A percentile compares a stretch with the other conserved stretches of the same genome.
phyloP scores from a whole-genome alignment of 2,888 invertebrate genomes.

The Mythimna loreyi region DNA sequence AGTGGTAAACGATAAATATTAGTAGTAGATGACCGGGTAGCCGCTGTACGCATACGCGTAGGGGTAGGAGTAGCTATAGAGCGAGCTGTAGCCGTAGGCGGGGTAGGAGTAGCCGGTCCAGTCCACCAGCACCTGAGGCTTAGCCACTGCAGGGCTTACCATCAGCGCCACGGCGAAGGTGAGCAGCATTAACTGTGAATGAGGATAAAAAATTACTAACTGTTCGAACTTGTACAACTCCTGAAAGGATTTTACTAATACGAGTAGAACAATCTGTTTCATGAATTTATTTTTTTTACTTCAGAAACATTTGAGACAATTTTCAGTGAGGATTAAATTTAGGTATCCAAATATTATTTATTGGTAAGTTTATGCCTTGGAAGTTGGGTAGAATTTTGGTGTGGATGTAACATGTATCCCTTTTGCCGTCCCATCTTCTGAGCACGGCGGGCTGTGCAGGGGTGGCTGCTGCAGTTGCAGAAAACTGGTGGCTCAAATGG shows the following conservation, averaged over 20 bases:
- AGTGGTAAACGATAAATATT: slow-evolving; percentile 36
- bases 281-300: too few species aligned
- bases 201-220: slow-evolving; percentile 2
- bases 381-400: too few species aligned
- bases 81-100: slow-evolving; percentile 81
- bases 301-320: neutral
- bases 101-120: slow-evolving; percentile 80
- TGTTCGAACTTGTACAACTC: too few species aligned
- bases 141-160: slow-evolving; percentile 77
- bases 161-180: slow-evolving; percentile 74
- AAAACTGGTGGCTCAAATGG: too few species aligned
- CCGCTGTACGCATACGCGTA: slow-evolving; percentile 79
- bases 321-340: neutral
- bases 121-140: slow-evolving; percentile 85
- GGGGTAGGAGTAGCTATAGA: slow-evolving; percentile 85
- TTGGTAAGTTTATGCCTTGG: too few species aligned
- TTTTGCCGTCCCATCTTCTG: too few species aligned
- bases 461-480: too few species aligned
- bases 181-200: slow-evolving; percentile 76
- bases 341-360: too few species aligned
- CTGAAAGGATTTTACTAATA: neutral
- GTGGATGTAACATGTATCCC: too few species aligned
- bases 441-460: too few species aligned
- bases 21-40: slow-evolving; percentile 81
- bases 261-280: too few species aligned